Evolutionary conservation across 1,140 invertebrate genomes (phyloP).

Genomic region (Temnothorax nylanderi): DNA sequence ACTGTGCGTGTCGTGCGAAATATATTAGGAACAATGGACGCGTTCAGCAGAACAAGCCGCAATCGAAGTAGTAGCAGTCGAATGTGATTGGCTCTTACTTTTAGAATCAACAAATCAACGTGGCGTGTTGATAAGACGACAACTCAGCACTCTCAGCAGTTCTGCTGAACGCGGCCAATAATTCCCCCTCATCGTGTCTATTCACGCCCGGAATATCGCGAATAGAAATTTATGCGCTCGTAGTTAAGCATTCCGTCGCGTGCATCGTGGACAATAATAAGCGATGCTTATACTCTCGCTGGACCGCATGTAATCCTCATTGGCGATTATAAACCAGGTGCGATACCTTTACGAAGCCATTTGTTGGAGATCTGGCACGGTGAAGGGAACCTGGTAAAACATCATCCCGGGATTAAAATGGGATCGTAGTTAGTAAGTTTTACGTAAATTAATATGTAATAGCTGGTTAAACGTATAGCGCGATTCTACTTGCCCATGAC

Average conservation of each 20-base stretch:
- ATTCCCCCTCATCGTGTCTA: neutral
- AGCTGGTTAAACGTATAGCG: conserved; percentile 79
- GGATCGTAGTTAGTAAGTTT: conserved; percentile 72
- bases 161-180: too few species aligned
- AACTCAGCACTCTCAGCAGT: too few species aligned
- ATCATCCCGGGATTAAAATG: conserved; percentile 14
- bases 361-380: conserved; percentile 13
- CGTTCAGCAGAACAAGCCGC: too few species aligned
- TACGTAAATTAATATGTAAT: conserved; percentile 76
- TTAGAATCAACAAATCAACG: too few species aligned
- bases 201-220: neutral
- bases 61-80: too few species aligned
- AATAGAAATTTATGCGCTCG: conserved; percentile 9
- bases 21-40: neutral
- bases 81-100: too few species aligned
- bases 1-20: neutral
- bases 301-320: neutral
- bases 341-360: conserved; percentile 7
- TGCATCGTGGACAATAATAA: neutral
- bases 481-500: conserved; percentile 84
- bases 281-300: neutral
- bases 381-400: conserved; percentile 38
- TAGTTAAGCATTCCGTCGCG: neutral
- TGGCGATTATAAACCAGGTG: neutral
- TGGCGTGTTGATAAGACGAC: too few species aligned